These are phyloP conservation scores for Istiophorus platypterus DNA, from an alignment of 2,113 vertebrate species.

Conservation along the genomic window DNA sequence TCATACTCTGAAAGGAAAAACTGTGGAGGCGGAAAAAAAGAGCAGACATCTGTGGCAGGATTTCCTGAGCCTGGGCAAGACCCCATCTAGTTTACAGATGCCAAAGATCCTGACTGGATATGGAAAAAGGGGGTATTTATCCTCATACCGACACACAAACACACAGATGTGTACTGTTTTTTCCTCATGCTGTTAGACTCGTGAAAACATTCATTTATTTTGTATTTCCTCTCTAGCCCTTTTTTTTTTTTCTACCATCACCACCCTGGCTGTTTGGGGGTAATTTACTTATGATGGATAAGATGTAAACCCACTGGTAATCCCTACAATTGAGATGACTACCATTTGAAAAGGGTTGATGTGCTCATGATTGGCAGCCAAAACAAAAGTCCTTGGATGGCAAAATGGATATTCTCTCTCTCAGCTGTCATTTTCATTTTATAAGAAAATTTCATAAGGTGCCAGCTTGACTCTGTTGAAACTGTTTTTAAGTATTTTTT, in stretches of 20 bases:
- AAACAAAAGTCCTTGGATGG: not conserved
- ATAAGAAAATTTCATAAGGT: not conserved
- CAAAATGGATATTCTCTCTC: constrained; percentile 1
- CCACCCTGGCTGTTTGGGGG: not conserved
- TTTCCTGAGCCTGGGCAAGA: constrained; percentile 69
- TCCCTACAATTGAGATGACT: constrained; percentile 1
- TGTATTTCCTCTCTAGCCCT: not conserved
- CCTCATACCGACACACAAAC: constrained; percentile 36
- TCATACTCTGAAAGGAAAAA: constrained; percentile 66
- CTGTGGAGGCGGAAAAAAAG: constrained; percentile 77
- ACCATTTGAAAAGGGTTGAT: not conserved
- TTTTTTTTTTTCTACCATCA: not conserved
- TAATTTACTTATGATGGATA: not conserved
- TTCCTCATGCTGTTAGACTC: constrained; percentile 5
- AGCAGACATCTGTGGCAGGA: constrained; percentile 71
- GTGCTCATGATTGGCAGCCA: constrained; percentile 9
- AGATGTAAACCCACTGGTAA: not conserved
- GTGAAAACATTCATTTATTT: constrained; percentile 1
- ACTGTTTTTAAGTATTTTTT: not conserved
- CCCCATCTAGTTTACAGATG: constrained; percentile 21
- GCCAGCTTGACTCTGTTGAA: not conserved
- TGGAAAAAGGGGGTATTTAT: constrained; percentile 33
- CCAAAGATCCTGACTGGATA: constrained; percentile 32
- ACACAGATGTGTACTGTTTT: not conserved
- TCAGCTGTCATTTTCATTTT: constrained; percentile 1